Conservation (phyloP, 2,113 vertebrate species). For the Istiophorus platypterus region DNA sequence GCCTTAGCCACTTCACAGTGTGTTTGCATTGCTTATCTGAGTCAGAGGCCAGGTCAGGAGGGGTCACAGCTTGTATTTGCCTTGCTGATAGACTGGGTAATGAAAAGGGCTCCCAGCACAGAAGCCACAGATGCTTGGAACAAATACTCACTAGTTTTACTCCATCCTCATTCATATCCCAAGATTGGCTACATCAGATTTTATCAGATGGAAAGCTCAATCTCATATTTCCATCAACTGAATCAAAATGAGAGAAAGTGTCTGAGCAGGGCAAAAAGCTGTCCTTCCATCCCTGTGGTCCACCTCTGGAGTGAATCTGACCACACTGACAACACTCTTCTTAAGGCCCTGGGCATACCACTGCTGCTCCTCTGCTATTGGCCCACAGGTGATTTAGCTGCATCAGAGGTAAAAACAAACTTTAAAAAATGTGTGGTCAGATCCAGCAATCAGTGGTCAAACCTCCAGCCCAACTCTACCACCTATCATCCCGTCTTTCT, state of each 20-base stretch:
- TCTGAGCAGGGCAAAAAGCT: too few species aligned
- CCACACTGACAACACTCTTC: background rate
- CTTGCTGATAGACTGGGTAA: slow-evolving; percentile 76
- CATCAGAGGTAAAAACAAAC: too few species aligned
- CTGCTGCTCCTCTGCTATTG: slow-evolving; percentile 2
- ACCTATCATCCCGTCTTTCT: background rate
- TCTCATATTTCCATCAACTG: slow-evolving; percentile 1
- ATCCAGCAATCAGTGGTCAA: background rate
- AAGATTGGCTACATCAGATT: slow-evolving; percentile 2
- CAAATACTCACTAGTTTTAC: slow-evolving; percentile 9
- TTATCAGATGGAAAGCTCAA: background rate
- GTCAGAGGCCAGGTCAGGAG: slow-evolving; percentile 63
- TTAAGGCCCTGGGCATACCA: background rate
- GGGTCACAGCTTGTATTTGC: slow-evolving; percentile 72
- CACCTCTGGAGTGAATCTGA: background rate
- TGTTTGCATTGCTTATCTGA: slow-evolving; percentile 76
- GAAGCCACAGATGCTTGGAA: slow-evolving; percentile 26
- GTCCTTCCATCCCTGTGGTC: too few species aligned
- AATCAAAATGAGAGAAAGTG: slow-evolving; percentile 1
- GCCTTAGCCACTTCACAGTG: slow-evolving; percentile 58
- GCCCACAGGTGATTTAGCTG: background rate
- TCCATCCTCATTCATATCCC: background rate
- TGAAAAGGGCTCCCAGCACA: slow-evolving; percentile 58
- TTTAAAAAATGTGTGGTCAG: background rate
- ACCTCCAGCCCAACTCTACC: background rate